phyloP scores from a whole-genome alignment of 2,888 invertebrate genomes.

The Gari tellinella region DNA sequence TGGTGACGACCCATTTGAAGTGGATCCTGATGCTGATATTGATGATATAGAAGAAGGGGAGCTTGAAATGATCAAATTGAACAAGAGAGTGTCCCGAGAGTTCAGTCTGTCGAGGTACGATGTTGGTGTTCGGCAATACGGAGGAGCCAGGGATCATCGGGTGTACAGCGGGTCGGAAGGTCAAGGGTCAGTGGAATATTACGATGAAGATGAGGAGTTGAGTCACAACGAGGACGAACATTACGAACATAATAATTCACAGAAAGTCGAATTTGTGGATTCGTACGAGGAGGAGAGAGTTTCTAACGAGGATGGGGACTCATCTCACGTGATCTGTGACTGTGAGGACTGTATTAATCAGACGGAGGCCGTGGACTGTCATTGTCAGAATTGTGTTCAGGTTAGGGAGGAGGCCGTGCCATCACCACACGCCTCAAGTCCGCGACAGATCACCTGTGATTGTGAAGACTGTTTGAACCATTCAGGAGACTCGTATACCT shows the following conservation, averaged over 20 bases:
- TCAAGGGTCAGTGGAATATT: slow-evolving; percentile 8
- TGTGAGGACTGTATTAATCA: slow-evolving; percentile 53
- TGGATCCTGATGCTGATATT: slow-evolving; percentile 7
- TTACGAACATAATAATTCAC: background rate
- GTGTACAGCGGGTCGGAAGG: slow-evolving; percentile 13
- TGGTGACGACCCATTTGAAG: slow-evolving; percentile 46
- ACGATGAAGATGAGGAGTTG: slow-evolving; percentile 16
- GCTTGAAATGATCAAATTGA: slow-evolving; percentile 44
- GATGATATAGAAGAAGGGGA: slow-evolving; percentile 38
- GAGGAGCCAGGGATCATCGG: background rate
- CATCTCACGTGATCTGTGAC: slow-evolving; percentile 51
- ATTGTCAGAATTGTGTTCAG: slow-evolving; percentile 50
- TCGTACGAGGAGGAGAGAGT: background rate
- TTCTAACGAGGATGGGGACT: slow-evolving; percentile 25
- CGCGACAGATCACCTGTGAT: slow-evolving; percentile 49
- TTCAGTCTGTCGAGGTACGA: slow-evolving; percentile 58
- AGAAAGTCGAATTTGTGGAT: background rate
- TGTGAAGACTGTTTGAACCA: slow-evolving; percentile 52
- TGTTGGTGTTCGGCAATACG: slow-evolving; percentile 27
- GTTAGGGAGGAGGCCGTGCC: slow-evolving; percentile 18
- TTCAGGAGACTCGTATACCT: slow-evolving; percentile 39
- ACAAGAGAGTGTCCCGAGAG: slow-evolving; percentile 36
- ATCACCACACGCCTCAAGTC: slow-evolving; percentile 8
- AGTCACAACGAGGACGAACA: slow-evolving; percentile 8
- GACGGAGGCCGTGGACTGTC: slow-evolving; percentile 46